These are phyloP conservation scores for Limanda limanda DNA, from an alignment of 2,113 vertebrate species.

Conservation along the genomic window DNA sequence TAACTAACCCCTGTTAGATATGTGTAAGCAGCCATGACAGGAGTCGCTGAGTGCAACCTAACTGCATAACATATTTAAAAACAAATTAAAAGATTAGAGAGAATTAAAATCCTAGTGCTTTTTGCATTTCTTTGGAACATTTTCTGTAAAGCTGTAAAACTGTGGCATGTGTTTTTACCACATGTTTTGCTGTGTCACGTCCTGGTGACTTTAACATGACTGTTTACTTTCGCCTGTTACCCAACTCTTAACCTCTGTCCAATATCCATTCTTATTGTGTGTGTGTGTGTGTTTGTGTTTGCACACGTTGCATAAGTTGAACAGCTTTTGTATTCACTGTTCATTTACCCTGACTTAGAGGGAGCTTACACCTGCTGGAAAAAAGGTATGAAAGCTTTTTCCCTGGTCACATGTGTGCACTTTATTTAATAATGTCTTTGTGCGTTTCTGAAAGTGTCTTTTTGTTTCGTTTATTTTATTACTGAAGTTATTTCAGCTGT, in stretches of 20 bases:
- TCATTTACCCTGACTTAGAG: constrained; percentile 2
- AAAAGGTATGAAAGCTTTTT: constrained; percentile 33
- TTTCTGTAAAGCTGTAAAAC: no score
- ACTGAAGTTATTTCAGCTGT: not conserved
- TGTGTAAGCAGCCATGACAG: not conserved
- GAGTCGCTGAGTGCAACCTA: not conserved
- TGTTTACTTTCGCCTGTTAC: constrained; percentile 48
- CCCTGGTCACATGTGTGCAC: not conserved
- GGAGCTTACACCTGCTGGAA: not conserved
- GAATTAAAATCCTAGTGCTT: not conserved
- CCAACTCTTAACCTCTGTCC: constrained; percentile 62
- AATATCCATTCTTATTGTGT: not conserved
- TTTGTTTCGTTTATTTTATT: not conserved
- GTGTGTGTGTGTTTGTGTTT: not conserved
- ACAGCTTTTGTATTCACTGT: not conserved
- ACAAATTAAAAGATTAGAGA: not conserved
- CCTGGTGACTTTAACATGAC: constrained; percentile 8
- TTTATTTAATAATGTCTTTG: not conserved
- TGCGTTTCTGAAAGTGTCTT: not conserved
- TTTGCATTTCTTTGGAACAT: no score
- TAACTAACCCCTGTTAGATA: constrained; percentile 23
- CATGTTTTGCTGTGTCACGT: constrained; percentile 22
- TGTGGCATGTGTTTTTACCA: not conserved
- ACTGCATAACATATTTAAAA: not conserved
- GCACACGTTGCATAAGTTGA: constrained; percentile 16